phyloP scores from a whole-genome alignment of 1,140 invertebrate genomes.

The Drosophila varians region DNA sequence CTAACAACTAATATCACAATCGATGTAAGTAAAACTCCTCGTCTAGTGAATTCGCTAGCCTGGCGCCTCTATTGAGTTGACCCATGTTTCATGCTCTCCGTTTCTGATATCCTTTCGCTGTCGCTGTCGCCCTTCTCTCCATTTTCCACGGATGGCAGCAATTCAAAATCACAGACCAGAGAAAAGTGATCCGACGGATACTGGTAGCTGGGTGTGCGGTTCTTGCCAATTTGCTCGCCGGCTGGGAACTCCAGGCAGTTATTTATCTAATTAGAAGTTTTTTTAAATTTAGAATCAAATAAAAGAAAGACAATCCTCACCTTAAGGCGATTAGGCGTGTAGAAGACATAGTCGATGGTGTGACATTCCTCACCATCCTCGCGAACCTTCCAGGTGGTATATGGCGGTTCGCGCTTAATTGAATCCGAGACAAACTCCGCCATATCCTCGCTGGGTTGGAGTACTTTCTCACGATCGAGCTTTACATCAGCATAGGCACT shows the following conservation, averaged over 20 bases:
- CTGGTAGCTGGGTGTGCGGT: constrained; percentile 87
- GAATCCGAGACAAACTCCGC: constrained; percentile 62
- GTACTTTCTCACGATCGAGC: constrained; percentile 37
- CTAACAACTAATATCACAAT: constrained; percentile 83
- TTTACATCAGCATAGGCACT: constrained; percentile 85
- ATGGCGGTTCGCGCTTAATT: constrained; percentile 87
- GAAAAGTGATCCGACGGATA: constrained; percentile 94
- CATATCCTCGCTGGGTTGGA: constrained; percentile 26
- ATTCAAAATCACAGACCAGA: constrained; percentile 88
- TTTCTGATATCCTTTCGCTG: constrained; percentile 5
- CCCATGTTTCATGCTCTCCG: constrained; percentile 31
- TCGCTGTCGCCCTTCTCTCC: constrained; percentile 17
- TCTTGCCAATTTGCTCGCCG: constrained; percentile 87
- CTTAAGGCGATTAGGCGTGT: constrained; percentile 85
- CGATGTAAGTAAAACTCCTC: constrained; percentile 67
- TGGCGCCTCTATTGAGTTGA: constrained; percentile 37
- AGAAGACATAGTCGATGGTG: constrained; percentile 93
- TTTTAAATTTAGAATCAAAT: not conserved
- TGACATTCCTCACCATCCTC: constrained; percentile 89
- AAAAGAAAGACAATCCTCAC: constrained; percentile 13
- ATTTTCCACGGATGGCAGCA: constrained; percentile 33
- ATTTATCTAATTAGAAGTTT: constrained; percentile 82
- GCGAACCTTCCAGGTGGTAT: constrained; percentile 92
- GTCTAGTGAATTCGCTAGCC: constrained; percentile 34
- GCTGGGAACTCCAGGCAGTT: constrained; percentile 87